These are phyloP conservation scores for Ctenosaura bakeri DNA, from an alignment of 2,797 vertebrate genomes.

Conservation along the genomic window DNA sequence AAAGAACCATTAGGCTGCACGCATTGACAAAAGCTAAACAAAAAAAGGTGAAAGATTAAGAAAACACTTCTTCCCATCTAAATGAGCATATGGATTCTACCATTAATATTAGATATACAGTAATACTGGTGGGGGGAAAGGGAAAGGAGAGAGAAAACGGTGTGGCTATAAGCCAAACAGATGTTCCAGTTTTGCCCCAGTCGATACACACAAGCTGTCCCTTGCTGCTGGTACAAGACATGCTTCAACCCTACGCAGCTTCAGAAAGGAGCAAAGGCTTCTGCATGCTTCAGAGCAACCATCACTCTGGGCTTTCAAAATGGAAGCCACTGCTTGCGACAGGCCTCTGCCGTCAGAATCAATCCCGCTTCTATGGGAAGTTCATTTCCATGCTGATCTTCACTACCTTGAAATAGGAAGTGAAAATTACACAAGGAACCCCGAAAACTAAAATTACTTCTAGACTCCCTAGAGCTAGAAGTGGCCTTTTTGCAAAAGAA, in stretches of 20 bases:
- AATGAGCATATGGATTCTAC: neutral
- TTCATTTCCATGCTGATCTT: neutral
- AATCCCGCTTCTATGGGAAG: too few relatives aligned
- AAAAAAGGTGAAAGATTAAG: neutral
- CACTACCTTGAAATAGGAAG: neutral
- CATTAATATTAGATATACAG: neutral
- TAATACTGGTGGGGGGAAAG: neutral
- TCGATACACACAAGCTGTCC: constrained; percentile 13
- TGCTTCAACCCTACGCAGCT: neutral
- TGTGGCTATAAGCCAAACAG: neutral
- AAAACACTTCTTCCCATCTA: neutral
- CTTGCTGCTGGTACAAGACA: neutral
- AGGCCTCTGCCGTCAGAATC: constrained; percentile 18
- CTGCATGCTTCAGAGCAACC: constrained; percentile 24
- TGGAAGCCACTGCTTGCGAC: neutral
- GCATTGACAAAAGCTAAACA: neutral
- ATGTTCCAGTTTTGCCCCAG: constrained; percentile 10
- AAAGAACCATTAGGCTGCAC: neutral
- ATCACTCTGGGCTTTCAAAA: neutral
- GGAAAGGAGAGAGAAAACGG: neutral
- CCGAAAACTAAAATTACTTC: neutral
- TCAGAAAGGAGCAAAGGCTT: fast-evolving
- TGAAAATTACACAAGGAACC: neutral
- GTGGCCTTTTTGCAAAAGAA: constrained; percentile 12
- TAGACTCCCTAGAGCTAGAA: neutral